Base-by-base conservation (phyloP, 2,113 vertebrate genomes). In the Elephantulus edwardii region DNA sequence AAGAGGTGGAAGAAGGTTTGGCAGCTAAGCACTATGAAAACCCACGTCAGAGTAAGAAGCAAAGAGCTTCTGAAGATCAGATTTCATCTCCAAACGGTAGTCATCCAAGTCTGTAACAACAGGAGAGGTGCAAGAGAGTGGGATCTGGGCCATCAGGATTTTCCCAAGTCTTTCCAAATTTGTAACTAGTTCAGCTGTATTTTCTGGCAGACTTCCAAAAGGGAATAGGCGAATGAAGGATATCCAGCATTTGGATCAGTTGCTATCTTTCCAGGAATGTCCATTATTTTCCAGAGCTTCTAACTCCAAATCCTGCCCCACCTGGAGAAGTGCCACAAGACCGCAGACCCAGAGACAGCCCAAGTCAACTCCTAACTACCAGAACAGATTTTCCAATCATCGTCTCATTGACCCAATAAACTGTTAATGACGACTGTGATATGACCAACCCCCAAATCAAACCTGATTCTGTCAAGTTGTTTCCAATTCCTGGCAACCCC, bases 151-250 rank as follows among this genome's bases (percentile, higher is more conserved):
- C 19, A 24, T 70, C 33, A 83, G 44, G 38, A 50, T 80, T 60
- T 56, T 16, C 80, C 33, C 11, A 50, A 26, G 35, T 91, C 71
- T 86, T 92, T 86, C 56, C 78, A 83, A 86, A 80, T 85, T 48
- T 40, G 6, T 40, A 77, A 60, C 5, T 12, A 44, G 48, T 78
- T 83, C 54, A 24, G 62, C 16, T 78, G 26, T 70, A 74, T 68
- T 26, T 68, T 26, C 26, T 64, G 58, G 76, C 44, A 79, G 42
- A n/a, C 26, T 42, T 74, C 62, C 86, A 74, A 35, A 56, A 33
- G 46, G n/a, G 40, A 83, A 35, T 2, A 46, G 40, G n/a, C 52
- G 33, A 62, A 30, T 76, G 62, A 50, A 80, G 54, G 6, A 1
- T 35, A 22, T 46, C 40, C 48, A 48, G 33, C 28, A 58, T 5